phyloP scores from a whole-genome alignment of 1,140 invertebrate species.

The Globodera ellingtonae region DNA sequence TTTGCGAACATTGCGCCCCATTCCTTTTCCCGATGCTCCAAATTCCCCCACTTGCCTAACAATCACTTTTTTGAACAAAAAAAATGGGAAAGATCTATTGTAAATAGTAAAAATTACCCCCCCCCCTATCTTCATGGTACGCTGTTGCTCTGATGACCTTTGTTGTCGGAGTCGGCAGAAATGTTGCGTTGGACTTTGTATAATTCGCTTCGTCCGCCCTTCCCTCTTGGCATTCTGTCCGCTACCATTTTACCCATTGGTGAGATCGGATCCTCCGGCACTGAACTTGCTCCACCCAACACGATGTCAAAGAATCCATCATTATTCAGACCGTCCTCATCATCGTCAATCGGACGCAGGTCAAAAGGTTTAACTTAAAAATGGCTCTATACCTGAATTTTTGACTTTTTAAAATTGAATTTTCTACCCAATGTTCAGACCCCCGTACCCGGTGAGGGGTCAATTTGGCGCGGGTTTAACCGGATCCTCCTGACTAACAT shows the following conservation, averaged over 20 bases:
- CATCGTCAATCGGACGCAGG: slow-evolving; percentile 9
- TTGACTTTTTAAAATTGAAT: not conserved
- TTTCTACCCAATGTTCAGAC: no score
- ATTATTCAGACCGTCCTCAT: not conserved
- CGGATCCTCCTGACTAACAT: no score
- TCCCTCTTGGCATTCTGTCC: slow-evolving; percentile 2
- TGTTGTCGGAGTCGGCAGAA: not conserved
- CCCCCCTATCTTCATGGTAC: not conserved
- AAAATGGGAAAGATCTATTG: no score
- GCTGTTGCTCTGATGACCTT: not conserved
- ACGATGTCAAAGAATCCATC: slow-evolving; percentile 28
- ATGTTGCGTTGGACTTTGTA: not conserved
- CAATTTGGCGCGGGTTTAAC: no score
- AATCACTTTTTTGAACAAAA: no score
- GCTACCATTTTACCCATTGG: not conserved
- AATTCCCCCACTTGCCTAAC: not conserved
- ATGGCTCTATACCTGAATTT: no score
- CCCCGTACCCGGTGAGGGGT: no score
- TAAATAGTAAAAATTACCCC: no score
- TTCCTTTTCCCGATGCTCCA: not conserved
- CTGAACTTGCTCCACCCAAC: not conserved
- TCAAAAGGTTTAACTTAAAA: not conserved
- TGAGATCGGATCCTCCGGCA: slow-evolving; percentile 22
- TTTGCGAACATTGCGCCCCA: not conserved
- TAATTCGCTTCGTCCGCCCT: not conserved